phyloP scores from a whole-genome alignment of 92 coral and sea anemone genomes.

The Bergia puertoricense region DNA sequence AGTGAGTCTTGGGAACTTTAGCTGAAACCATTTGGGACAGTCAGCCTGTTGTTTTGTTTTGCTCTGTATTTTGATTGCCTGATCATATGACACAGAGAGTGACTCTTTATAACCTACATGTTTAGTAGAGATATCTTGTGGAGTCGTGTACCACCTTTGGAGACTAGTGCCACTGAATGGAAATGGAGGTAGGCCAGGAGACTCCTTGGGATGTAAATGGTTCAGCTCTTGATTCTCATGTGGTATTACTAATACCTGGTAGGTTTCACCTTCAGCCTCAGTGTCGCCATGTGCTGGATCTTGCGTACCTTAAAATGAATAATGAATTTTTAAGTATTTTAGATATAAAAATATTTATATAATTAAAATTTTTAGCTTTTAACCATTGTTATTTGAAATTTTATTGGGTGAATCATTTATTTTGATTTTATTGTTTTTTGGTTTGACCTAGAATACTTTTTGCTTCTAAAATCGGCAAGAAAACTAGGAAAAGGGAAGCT shows the following conservation, averaged over 20 bases:
- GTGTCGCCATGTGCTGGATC: not conserved
- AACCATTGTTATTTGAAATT: too few relatives aligned
- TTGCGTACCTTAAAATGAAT: too few relatives aligned
- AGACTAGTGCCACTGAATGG: conserved; percentile 37
- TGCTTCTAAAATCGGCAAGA: too few relatives aligned
- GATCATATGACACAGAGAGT: conserved; percentile 5
- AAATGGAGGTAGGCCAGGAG: conserved; percentile 41
- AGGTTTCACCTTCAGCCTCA: conserved; percentile 3
- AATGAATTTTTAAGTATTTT: not conserved
- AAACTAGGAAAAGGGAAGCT: too few relatives aligned
- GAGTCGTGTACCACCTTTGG: conserved; percentile 1
- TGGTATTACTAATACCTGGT: conserved; percentile 16
- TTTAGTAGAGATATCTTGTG: conserved; percentile 4
- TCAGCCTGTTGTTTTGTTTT: conserved; percentile 36
- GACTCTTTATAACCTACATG: not conserved
- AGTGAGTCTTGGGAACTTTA: conserved; percentile 24
- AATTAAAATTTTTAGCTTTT: too few relatives aligned
- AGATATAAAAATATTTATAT: not conserved
- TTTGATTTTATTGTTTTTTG: too few relatives aligned
- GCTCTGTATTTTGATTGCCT: not conserved
- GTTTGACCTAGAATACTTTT: too few relatives aligned
- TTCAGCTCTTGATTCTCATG: not conserved
- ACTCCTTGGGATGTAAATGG: conserved; percentile 16
- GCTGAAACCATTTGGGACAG: conserved; percentile 38
- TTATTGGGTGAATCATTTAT: too few relatives aligned